Evolutionary conservation across 1,140 invertebrate genomes (phyloP).

Genomic region (Apolygus lucorum): DNA sequence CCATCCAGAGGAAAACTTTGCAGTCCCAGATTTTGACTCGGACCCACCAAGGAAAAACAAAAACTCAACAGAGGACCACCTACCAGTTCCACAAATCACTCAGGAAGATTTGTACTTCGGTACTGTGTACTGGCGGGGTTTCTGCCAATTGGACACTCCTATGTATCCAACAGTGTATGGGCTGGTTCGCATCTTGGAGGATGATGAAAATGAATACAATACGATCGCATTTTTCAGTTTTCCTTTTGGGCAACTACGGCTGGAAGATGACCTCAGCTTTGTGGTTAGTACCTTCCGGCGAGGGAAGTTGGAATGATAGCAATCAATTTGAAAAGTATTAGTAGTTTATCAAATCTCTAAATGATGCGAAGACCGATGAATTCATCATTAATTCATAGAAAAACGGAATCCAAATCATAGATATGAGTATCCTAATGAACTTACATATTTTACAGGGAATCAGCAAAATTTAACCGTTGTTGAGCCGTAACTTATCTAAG

Average conservation of each 20-base stretch:
- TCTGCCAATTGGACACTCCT: conserved; percentile 51
- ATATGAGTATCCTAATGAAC: too few species aligned
- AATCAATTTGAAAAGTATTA: too few species aligned
- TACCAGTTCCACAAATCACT: background rate
- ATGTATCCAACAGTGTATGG: conserved; percentile 54
- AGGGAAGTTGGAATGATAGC: too few species aligned
- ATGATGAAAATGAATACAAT: conserved; percentile 45
- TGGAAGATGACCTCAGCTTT: conserved; percentile 44
- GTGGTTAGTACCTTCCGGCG: too few species aligned
- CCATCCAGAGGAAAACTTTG: conserved; percentile 28
- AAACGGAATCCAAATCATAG: too few species aligned
- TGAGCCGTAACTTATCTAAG: too few species aligned
- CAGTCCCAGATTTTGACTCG: background rate
- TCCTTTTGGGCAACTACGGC: conserved; percentile 42
- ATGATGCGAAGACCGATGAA: too few species aligned
- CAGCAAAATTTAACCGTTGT: too few species aligned
- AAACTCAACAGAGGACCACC: background rate
- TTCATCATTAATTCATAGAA: too few species aligned
- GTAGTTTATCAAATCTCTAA: too few species aligned
- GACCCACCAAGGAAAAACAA: background rate
- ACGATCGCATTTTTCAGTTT: conserved; percentile 42
- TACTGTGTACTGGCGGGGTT: conserved; percentile 43
- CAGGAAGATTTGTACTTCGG: conserved; percentile 14
- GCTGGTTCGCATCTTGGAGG: conserved; percentile 45
- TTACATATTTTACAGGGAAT: too few species aligned